Evolutionary conservation across 2,113 vertebrate genomes (phyloP), one percentile per base, ranked within the genome.

Genomic region (Oreochromis aureus): DNA sequence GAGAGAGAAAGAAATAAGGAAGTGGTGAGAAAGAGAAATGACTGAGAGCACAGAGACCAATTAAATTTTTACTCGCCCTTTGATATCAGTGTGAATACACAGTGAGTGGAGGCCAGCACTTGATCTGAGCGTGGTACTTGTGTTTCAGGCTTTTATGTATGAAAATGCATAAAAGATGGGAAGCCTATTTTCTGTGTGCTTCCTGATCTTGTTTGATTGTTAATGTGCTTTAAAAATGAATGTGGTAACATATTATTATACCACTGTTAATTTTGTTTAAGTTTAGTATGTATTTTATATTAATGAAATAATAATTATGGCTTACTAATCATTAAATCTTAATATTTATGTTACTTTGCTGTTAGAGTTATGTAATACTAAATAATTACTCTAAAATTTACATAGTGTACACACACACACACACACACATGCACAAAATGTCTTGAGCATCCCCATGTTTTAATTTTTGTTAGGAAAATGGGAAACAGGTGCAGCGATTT

Each of bases 31-130:
- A 76, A 66, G 56, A 82, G 46, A 82, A 86, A 87, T 90, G 82
- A 91, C 82, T 59, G 80, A 87, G 90, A 92, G 86, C 85, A 30
- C 79, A 66, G 92, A 90, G 86, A 93, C 91, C 91, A 94, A 94
- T 95, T 94, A 92, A 84, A 91, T 85, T 78, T 93, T 82, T 82
- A 86, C 55, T 82, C 34, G 79, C 32, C 82, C 88, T 93, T 92
- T 93, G 89, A 94, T 94, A 91, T 90, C 63, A 87, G 78, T 87
- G 82, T 84, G 88, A 86, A 89, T 79, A 66, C 84, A 85, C 82
- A 24, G 44, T 34, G 54, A 86, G 63, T 32, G 11, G 41, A 86
- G 82, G 86, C 83, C 83, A 88, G 83, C 59, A 81, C 86, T 87
- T 91, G 86, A 91, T 91, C 90, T 89, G 54, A 86, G 81, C 82